These are phyloP conservation scores for Tipula vernalis DNA, from an alignment of 2,888 invertebrate genomes.

Conservation along the genomic window DNA sequence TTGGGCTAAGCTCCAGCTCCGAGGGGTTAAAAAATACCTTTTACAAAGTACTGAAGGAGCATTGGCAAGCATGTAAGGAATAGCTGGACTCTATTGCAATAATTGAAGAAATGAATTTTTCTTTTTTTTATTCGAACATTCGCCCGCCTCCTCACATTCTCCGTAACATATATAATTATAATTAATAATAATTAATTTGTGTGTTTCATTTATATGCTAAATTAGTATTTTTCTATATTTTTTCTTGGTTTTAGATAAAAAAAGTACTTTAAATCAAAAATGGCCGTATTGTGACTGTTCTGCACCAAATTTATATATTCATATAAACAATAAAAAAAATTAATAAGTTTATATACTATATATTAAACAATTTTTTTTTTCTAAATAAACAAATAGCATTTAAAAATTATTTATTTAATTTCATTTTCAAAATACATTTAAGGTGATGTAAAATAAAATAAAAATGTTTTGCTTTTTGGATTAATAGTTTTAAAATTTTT, in stretches of 20 bases:
- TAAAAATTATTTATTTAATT: neutral
- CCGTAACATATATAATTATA: neutral
- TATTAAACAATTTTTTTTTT: neutral
- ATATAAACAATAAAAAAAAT: constrained; percentile 5
- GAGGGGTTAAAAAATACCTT: too few relatives aligned
- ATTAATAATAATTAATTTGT: constrained; percentile 4
- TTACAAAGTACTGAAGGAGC: too few relatives aligned
- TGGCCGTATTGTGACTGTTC: constrained; percentile 11
- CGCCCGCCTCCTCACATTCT: too few relatives aligned
- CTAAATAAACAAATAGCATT: neutral
- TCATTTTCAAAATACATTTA: neutral
- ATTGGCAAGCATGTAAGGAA: too few relatives aligned
- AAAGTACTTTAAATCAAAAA: constrained; percentile 5
- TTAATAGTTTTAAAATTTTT: neutral
- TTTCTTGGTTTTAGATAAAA: constrained; percentile 9
- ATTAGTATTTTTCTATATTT: constrained; percentile 8
- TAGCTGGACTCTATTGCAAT: too few relatives aligned
- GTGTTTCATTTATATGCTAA: constrained; percentile 10
- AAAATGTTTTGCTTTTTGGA: neutral
- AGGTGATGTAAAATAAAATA: neutral
- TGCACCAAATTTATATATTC: constrained; percentile 10
- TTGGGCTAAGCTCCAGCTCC: too few relatives aligned
- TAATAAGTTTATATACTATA: constrained; percentile 6
- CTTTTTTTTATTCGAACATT: too few relatives aligned
- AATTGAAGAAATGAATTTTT: too few relatives aligned